Percentiles rank a stretch among this genome's conserved stretches.
Evolutionary conservation across 2,797 vertebrate genomes (phyloP).

Genomic region (Erethizon dorsatum): DNA sequence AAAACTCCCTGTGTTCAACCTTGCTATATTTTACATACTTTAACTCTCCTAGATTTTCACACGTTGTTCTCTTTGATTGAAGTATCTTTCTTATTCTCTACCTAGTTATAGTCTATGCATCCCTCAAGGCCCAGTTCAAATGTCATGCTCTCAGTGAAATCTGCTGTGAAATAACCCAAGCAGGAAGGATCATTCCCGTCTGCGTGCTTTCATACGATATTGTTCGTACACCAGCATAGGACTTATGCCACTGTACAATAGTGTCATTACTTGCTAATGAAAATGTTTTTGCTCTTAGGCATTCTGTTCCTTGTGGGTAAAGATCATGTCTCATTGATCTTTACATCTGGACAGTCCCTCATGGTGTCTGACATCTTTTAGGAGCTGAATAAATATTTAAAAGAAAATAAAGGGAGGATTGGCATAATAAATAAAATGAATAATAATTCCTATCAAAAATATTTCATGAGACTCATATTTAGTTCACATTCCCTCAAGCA

Average conservation of each 20-base stretch:
- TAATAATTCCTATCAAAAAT: constrained; percentile 27
- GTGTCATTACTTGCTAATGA: constrained; percentile 3
- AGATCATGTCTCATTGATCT: constrained; percentile 16
- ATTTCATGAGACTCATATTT: constrained; percentile 7
- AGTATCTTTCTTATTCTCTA: not conserved
- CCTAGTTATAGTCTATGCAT: not conserved
- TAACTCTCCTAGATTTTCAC: not conserved
- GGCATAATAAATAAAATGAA: not conserved
- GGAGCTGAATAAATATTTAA: constrained; percentile 7
- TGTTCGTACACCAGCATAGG: not conserved
- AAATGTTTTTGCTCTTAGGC: not conserved
- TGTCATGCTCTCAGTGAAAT: not conserved
- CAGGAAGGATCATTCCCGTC: not conserved
- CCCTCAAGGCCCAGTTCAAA: not conserved
- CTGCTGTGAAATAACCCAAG: not conserved
- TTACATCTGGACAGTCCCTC: not conserved
- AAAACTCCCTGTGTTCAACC: not conserved
- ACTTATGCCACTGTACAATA: not conserved
- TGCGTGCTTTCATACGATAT: not conserved
- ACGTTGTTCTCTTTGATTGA: not conserved
- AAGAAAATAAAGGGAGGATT: not conserved
- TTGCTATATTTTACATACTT: not conserved
- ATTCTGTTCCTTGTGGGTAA: constrained; percentile 1
- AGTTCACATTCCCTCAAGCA: constrained; percentile 57
- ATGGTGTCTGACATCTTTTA: constrained; percentile 11